These are phyloP conservation scores for Oscheius myriophilus DNA, from an alignment of 2,888 invertebrate species.

Conservation along the genomic window DNA sequence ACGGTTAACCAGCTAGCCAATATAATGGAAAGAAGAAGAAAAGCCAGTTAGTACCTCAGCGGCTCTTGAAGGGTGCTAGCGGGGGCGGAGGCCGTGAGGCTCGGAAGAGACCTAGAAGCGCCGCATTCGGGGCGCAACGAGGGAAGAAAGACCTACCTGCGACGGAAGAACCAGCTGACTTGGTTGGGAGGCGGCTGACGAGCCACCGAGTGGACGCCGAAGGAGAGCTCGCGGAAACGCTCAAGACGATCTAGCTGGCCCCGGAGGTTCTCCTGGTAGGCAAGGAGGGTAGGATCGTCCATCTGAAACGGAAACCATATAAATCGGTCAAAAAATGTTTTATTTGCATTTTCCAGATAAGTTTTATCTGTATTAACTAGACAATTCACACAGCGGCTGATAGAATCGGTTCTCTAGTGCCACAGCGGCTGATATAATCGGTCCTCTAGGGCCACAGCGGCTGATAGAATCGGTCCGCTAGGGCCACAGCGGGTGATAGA, in stretches of 20 bases:
- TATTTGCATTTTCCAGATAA: neutral
- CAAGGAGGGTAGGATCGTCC: slow-evolving; percentile 64
- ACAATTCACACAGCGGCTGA: too few species aligned
- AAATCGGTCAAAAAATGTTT: neutral
- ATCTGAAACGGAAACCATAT: slow-evolving; percentile 64
- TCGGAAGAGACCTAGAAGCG: slow-evolving; percentile 57
- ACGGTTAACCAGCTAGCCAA: neutral
- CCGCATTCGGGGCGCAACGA: neutral
- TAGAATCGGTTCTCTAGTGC: too few species aligned
- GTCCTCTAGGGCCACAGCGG: too few species aligned
- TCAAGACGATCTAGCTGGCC: slow-evolving; percentile 65
- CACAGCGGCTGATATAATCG: too few species aligned
- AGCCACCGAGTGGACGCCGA: slow-evolving; percentile 67
- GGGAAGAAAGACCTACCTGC: slow-evolving; percentile 50
- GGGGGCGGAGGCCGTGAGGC: slow-evolving; percentile 60
- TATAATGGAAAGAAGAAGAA: slow-evolving; percentile 19
- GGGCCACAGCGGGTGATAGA: too few species aligned
- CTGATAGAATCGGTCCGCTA: too few species aligned
- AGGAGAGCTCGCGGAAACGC: slow-evolving; percentile 63
- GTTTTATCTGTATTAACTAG: too few species aligned
- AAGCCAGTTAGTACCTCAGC: slow-evolving; percentile 50
- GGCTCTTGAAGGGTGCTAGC: slow-evolving; percentile 60
- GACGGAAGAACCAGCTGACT: slow-evolving; percentile 67
- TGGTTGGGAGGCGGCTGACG: slow-evolving; percentile 62
- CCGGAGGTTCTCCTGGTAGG: slow-evolving; percentile 64